These are phyloP conservation scores for Patella pellucida DNA, from an alignment of 2,888 invertebrate genomes.

Conservation along the genomic window DNA sequence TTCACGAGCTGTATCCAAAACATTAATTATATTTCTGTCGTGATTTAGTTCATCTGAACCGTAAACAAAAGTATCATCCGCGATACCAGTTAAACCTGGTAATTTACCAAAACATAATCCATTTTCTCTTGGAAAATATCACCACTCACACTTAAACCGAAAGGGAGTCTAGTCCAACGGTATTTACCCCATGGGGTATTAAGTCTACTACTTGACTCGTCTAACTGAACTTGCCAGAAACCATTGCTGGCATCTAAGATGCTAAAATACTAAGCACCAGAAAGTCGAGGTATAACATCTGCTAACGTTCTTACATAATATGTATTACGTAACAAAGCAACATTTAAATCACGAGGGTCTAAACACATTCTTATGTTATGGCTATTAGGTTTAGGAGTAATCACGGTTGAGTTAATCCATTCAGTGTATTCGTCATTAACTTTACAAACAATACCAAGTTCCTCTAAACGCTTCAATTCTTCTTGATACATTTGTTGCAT, in stretches of 20 bases:
- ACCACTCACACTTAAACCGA: conserved; percentile 31
- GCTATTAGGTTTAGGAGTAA: not conserved
- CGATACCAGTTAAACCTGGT: conserved; percentile 23
- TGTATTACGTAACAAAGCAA: not conserved
- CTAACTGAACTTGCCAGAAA: conserved; percentile 41
- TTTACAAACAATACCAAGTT: not conserved
- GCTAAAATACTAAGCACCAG: too few species aligned
- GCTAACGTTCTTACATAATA: conserved; percentile 25
- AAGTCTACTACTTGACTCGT: conserved; percentile 33
- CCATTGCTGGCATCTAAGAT: too few species aligned
- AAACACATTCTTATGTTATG: conserved; percentile 27
- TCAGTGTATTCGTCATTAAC: not conserved
- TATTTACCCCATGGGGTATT: conserved; percentile 36
- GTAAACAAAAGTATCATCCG: conserved; percentile 33
- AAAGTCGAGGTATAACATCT: conserved; percentile 24
- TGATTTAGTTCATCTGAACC: conserved; percentile 23
- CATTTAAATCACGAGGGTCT: too few species aligned
- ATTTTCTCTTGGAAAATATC: conserved; percentile 33
- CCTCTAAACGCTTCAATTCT: not conserved
- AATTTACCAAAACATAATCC: conserved; percentile 28
- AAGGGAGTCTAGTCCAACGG: conserved; percentile 36
- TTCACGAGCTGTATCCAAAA: conserved; percentile 23
- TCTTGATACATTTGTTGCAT: not conserved
- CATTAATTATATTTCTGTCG: conserved; percentile 19
- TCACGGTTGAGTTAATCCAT: conserved; percentile 6